Percentiles rank a stretch among this genome's conserved stretches.
Conservation (phyloP, 2,113 vertebrate genomes). For the Hucho hucho region DNA sequence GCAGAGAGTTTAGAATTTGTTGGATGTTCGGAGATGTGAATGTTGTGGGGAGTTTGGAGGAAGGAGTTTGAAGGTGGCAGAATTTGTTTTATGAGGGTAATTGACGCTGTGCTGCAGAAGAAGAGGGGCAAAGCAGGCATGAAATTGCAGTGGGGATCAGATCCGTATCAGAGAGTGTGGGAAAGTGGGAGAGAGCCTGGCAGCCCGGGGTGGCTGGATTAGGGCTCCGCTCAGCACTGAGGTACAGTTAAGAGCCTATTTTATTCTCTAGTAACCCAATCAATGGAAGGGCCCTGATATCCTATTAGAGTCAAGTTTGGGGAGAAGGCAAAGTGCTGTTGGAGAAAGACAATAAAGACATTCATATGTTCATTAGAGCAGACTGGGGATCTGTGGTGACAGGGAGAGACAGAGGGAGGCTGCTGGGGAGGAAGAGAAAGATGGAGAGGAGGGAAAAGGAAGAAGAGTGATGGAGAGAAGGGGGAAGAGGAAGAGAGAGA, state of each 20-base stretch:
- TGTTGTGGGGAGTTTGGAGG: conserved; percentile 33
- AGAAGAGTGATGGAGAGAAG: background rate
- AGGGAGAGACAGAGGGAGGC: conserved; percentile 22
- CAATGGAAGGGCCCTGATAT: conserved; percentile 80
- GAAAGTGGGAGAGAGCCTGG: conserved; percentile 60
- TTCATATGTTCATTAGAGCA: conserved; percentile 67
- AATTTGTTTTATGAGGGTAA: conserved; percentile 77
- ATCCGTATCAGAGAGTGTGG: conserved; percentile 68
- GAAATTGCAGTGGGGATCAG: conserved; percentile 80
- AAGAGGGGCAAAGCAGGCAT: conserved; percentile 81
- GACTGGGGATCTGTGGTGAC: conserved; percentile 40
- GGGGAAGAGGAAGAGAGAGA: background rate
- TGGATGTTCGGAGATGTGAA: conserved; percentile 19
- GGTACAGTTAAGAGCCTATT: conserved; percentile 81
- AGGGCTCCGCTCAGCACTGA: conserved; percentile 71
- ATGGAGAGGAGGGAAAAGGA: background rate
- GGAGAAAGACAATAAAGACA: conserved; percentile 70
- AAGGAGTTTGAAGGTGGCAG: conserved; percentile 61
- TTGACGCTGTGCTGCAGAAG: conserved; percentile 73
- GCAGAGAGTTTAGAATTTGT: background rate
- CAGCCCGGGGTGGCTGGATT: conserved; percentile 63
- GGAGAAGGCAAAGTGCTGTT: conserved; percentile 59
- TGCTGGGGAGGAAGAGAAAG: background rate
- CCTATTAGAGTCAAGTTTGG: conserved; percentile 74
- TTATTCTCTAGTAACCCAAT: conserved; percentile 86